Percentiles rank a stretch among this genome's conserved stretches.
These are phyloP conservation scores for Hippocampus guttulatus DNA, from an alignment of 2,113 vertebrate genomes.

Conservation along the genomic window DNA sequence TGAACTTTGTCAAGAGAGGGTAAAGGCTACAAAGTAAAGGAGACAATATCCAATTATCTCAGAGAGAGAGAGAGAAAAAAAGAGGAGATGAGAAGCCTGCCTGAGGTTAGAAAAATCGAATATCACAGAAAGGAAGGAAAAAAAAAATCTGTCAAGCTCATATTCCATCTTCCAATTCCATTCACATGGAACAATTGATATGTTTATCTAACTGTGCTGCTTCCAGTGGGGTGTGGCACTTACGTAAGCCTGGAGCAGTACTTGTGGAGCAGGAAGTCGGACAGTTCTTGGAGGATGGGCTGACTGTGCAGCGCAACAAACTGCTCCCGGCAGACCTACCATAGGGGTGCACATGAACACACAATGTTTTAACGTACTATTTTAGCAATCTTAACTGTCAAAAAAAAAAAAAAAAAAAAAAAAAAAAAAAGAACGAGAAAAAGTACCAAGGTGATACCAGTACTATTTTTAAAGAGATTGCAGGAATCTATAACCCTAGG, in stretches of 20 bases:
- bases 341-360: neutral
- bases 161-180: neutral
- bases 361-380: neutral
- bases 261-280: slow-evolving; percentile 79
- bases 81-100: slow-evolving; percentile 36
- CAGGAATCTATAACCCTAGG: no score
- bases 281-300: slow-evolving; percentile 86
- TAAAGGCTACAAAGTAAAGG: slow-evolving; percentile 17
- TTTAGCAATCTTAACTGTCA: neutral
- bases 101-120: slow-evolving; percentile 24
- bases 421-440: neutral
- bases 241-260: slow-evolving; percentile 72
- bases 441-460: neutral
- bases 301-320: slow-evolving; percentile 87
- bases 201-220: neutral
- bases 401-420: neutral
- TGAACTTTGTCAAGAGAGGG: neutral
- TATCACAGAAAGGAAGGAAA: slow-evolving; percentile 11
- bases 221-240: slow-evolving; percentile 42
- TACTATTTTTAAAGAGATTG: no score
- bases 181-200: no score
- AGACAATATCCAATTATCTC: slow-evolving; percentile 57
- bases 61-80: slow-evolving; percentile 26
- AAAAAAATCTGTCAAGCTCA: neutral
- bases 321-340: slow-evolving; percentile 90